phyloP scores from a whole-genome alignment of 2,797 vertebrate species.

The Alectoris magna region DNA sequence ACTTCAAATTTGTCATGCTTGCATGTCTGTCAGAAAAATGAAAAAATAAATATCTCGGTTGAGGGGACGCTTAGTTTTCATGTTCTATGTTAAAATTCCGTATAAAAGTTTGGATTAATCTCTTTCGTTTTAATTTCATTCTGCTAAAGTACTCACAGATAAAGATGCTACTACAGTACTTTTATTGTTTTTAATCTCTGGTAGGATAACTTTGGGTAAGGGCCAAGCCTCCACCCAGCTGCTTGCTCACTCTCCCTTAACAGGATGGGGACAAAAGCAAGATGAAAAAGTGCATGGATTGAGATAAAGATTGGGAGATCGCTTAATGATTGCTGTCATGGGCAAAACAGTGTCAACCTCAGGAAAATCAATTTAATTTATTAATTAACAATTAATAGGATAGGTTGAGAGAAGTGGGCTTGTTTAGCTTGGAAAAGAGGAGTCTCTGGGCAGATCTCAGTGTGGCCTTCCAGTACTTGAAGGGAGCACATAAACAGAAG shows the following conservation, averaged over 20 bases:
- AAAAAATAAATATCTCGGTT: background rate
- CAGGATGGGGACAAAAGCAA: background rate
- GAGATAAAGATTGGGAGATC: background rate
- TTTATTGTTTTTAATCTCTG: background rate
- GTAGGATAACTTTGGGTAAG: background rate
- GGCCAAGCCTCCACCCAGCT: rapidly evolving
- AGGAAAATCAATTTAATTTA: background rate
- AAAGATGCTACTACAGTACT: background rate
- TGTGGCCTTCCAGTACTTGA: no score
- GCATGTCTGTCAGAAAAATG: background rate
- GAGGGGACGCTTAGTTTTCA: background rate
- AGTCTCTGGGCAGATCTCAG: no score
- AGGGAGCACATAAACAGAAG: no score
- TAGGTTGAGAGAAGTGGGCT: no score
- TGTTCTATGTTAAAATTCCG: background rate
- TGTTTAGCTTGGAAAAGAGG: no score
- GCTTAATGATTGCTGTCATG: rapidly evolving
- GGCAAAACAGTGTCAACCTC: background rate
- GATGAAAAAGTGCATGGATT: background rate
- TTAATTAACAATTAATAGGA: background rate
- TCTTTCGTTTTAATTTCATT: background rate
- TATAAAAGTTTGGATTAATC: background rate
- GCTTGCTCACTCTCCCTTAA: background rate
- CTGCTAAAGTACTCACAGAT: background rate
- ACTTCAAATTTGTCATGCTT: background rate